These are phyloP conservation scores for Pseudonaja textilis DNA, from an alignment of 2,113 vertebrate species.

Conservation along the genomic window DNA sequence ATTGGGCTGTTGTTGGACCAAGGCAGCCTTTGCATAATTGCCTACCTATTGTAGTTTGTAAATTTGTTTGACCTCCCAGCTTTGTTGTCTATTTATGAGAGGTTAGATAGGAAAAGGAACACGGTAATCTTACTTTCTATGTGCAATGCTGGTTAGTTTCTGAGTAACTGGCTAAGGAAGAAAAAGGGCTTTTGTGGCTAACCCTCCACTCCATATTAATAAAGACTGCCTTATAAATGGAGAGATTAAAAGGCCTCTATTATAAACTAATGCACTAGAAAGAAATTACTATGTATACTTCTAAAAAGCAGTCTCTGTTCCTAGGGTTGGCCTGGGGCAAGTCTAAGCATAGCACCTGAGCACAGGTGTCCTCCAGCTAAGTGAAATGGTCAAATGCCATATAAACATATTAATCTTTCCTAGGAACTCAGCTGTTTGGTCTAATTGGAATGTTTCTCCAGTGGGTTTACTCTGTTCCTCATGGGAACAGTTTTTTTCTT, in stretches of 20 bases:
- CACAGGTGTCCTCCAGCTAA: accelerated
- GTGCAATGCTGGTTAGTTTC: neutral
- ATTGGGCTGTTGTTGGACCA: neutral
- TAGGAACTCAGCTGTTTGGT: constrained; percentile 4
- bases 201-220: neutral
- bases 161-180: neutral
- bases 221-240: neutral
- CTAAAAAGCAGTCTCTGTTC: neutral
- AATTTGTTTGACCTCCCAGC: neutral
- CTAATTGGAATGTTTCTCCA: neutral
- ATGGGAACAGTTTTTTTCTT: neutral
- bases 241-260: neutral
- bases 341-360: neutral
- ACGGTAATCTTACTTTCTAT: neutral
- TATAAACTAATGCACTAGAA: neutral
- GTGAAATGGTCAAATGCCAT: neutral
- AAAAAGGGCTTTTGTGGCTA: neutral
- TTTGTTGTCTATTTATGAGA: neutral
- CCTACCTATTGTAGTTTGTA: neutral
- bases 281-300: neutral
- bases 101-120: neutral
- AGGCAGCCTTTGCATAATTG: neutral
- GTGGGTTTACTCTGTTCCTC: neutral
- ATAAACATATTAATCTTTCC: neutral
- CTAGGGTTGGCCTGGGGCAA: neutral